Evolutionary conservation across 2,888 invertebrate species (phyloP), one percentile per base, ranked within the genome.

Genomic region (Phyllotreta striolata): DNA sequence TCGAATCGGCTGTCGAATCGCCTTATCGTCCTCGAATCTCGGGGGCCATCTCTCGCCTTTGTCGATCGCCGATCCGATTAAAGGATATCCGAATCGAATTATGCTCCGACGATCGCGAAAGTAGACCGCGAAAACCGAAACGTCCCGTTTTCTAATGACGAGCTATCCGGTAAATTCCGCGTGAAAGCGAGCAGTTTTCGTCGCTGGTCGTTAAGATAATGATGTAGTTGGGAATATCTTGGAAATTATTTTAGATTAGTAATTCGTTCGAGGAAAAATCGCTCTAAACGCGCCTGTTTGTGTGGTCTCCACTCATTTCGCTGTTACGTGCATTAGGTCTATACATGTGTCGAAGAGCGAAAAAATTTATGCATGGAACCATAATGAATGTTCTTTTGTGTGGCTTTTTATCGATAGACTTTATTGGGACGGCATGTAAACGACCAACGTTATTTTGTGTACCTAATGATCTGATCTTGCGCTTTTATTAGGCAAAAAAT

Each of bases 381-480:
- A 66, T 68, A 70, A 70, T 70, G 67, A 68, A 70, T 70, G 67
- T 61, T 56, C 70, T 70, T 70, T 67, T 70, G 67, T 70, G 52
- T 52, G 9, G 63, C 64, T 70, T 70, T 70, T 67, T 67, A 65
- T 52, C 38, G 14, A 60, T 60, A 43, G 59, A 49, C 44, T 60
- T 38, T 60, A 43, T 35, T 44, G 43, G n/a, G 52, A 43, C 44
- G 52, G 14, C 24, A 49, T 59, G 41, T 41, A 51, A 59, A 59
- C 41, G 35, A 44, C 24, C 24, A 3, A 24, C 24, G 24, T 24
- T 24, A 24, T 24, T 24, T 24, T 24, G 24, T 24, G 41, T 55
- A 24, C 43, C 43, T 55, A 35, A 49, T 41, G 14, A 13, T 47
- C 24, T 24, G 24, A 24, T 24, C 24, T 24, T 24, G 24, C 24